phyloP scores from a whole-genome alignment of 2,888 invertebrate species.

The Argynnis bischoffii region DNA sequence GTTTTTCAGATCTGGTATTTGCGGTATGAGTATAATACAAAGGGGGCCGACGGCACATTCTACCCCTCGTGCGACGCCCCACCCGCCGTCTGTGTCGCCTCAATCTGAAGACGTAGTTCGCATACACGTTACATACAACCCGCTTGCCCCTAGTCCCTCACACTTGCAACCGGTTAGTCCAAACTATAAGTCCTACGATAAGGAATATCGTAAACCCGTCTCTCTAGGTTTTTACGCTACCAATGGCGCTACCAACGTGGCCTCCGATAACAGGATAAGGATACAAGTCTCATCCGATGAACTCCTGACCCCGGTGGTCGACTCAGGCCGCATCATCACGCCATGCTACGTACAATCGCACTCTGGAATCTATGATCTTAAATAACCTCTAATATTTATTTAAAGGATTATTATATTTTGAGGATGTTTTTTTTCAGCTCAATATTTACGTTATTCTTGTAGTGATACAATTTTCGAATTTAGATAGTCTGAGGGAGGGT shows the following conservation, averaged over 20 bases:
- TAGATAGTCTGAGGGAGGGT: constrained; percentile 9
- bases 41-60: constrained; percentile 81
- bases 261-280: constrained; percentile 87
- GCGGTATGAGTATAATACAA: constrained; percentile 76
- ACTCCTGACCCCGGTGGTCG: constrained; percentile 84
- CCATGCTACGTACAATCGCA: constrained; percentile 70
- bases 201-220: constrained; percentile 70
- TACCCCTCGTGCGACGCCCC: constrained; percentile 86
- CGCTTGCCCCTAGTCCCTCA: constrained; percentile 78
- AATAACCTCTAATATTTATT: constrained; percentile 47
- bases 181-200: constrained; percentile 63
- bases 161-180: constrained; percentile 76
- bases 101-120: constrained; percentile 85
- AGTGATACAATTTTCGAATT: constrained; percentile 21
- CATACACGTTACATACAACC: constrained; percentile 89
- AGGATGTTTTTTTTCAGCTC: constrained; percentile 3
- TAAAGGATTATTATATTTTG: not conserved
- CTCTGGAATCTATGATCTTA: constrained; percentile 69
- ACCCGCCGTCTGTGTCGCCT: constrained; percentile 84
- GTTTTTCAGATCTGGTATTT: constrained; percentile 72
- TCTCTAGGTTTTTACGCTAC: constrained; percentile 71
- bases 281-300: constrained; percentile 88
- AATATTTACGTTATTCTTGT: not conserved
- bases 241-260: constrained; percentile 78
- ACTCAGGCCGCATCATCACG: constrained; percentile 80